Percentiles rank a stretch among this genome's conserved stretches.
These are phyloP conservation scores for Rhyacophila evoluta DNA, from an alignment of 2,888 invertebrate species.

Conservation along the genomic window DNA sequence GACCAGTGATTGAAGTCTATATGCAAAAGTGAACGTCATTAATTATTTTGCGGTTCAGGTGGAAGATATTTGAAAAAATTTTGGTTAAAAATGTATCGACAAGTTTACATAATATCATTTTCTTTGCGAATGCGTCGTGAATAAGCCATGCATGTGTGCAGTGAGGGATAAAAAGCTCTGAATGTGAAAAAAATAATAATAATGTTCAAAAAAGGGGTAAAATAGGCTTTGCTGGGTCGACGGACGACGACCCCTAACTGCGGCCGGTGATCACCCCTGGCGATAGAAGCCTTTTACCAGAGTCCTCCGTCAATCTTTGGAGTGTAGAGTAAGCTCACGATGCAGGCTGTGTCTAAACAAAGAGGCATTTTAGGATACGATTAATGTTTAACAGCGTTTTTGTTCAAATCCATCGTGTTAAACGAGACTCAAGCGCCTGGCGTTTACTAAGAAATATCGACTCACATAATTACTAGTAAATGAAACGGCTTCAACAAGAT, in stretches of 20 bases:
- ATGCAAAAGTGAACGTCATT: no score
- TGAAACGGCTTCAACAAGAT: no score
- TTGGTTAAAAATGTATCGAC: neutral
- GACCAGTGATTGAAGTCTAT: no score
- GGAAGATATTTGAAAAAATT: no score
- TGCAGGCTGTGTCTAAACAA: constrained; percentile 10
- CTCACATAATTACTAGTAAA: no score
- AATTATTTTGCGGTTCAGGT: no score
- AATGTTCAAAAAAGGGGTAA: constrained; percentile 4
- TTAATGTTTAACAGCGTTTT: constrained; percentile 16
- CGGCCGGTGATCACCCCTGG: constrained; percentile 13
- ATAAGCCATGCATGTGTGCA: constrained; percentile 29
- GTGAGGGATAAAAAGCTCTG: constrained; percentile 15
- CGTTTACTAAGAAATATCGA: no score
- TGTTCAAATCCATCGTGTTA: neutral
- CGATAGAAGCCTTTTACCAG: constrained; percentile 8
- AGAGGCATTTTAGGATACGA: constrained; percentile 18
- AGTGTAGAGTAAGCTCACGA: neutral
- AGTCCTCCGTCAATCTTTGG: constrained; percentile 12
- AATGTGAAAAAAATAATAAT: neutral
- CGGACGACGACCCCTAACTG: neutral
- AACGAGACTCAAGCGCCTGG: neutral
- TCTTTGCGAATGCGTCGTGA: constrained; percentile 33
- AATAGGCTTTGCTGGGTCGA: constrained; percentile 9
- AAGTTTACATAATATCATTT: neutral